These are phyloP conservation scores for Etheostoma perlongum DNA, from an alignment of 2,797 vertebrate genomes.

Conservation along the genomic window DNA sequence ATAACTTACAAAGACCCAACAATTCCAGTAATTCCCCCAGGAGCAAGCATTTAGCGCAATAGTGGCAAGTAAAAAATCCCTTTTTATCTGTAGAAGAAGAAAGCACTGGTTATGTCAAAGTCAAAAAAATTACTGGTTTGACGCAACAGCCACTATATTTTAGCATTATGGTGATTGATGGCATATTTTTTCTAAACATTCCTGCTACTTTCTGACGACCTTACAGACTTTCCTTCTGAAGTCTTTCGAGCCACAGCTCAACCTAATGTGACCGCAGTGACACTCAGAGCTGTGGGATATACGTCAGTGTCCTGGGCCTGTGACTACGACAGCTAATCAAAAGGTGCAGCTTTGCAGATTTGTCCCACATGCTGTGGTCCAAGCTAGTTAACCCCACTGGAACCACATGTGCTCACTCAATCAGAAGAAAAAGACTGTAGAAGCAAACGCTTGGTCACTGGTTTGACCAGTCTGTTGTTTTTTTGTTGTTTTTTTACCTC, in stretches of 20 bases:
- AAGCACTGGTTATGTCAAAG: constrained; percentile 20
- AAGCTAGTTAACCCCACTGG: constrained; percentile 57
- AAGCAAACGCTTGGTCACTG: constrained; percentile 43
- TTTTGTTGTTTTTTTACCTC: constrained; percentile 30
- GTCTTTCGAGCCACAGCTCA: constrained; percentile 42
- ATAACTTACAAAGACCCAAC: too few relatives aligned
- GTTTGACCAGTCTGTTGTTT: constrained; percentile 32
- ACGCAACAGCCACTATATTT: constrained; percentile 30
- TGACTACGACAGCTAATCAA: constrained; percentile 61
- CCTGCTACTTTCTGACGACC: constrained; percentile 56
- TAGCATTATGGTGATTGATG: constrained; percentile 48
- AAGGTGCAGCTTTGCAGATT: constrained; percentile 64
- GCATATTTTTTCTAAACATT: constrained; percentile 44
- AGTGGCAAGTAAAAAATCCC: too few relatives aligned
- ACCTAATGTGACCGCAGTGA: constrained; percentile 73
- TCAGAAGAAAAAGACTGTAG: constrained; percentile 45
- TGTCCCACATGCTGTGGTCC: constrained; percentile 73
- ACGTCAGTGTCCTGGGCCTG: constrained; percentile 63
- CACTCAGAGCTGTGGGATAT: constrained; percentile 61
- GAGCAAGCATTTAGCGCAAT: too few relatives aligned
- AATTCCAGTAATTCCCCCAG: too few relatives aligned
- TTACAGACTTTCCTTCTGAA: constrained; percentile 47
- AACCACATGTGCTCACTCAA: constrained; percentile 64
- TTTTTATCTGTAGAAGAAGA: background rate
- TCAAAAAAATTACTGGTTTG: constrained; percentile 36